Evolutionary conservation across 2,113 vertebrate genomes (phyloP).

Genomic region (Ceratotherium simum): DNA sequence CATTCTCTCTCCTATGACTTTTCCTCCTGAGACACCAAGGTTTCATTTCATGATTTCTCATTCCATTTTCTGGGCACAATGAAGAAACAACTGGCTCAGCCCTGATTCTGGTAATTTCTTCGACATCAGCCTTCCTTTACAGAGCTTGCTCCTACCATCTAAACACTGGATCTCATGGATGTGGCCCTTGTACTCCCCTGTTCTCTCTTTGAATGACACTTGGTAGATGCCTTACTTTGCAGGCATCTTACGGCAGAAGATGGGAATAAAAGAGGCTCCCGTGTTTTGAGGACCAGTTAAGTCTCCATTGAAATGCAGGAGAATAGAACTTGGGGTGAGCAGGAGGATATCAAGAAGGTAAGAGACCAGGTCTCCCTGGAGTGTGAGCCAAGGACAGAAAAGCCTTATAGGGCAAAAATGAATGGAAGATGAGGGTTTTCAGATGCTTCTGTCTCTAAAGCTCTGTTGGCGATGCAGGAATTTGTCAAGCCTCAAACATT

Average conservation of each 20-base stretch:
- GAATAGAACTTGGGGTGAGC: background rate
- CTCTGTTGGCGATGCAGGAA: background rate
- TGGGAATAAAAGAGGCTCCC: background rate
- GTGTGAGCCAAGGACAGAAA: background rate
- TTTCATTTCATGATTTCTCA: background rate
- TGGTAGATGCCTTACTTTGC: background rate
- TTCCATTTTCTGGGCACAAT: background rate
- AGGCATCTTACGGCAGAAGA: background rate
- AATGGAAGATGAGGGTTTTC: background rate
- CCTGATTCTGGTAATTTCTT: background rate
- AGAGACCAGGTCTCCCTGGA: background rate
- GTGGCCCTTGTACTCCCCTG: accelerated
- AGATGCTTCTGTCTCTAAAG: background rate
- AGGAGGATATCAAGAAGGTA: background rate
- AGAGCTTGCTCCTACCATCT: background rate
- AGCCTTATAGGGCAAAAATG: background rate
- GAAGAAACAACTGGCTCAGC: background rate
- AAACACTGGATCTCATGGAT: background rate
- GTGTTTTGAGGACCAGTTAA: background rate
- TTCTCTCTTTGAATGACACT: background rate
- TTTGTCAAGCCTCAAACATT: background rate
- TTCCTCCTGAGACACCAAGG: background rate
- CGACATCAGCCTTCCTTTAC: background rate
- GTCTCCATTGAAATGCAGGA: background rate
- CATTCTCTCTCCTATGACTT: background rate